phyloP scores from a whole-genome alignment of 2,113 vertebrate species.

The Oncorhynchus masou region DNA sequence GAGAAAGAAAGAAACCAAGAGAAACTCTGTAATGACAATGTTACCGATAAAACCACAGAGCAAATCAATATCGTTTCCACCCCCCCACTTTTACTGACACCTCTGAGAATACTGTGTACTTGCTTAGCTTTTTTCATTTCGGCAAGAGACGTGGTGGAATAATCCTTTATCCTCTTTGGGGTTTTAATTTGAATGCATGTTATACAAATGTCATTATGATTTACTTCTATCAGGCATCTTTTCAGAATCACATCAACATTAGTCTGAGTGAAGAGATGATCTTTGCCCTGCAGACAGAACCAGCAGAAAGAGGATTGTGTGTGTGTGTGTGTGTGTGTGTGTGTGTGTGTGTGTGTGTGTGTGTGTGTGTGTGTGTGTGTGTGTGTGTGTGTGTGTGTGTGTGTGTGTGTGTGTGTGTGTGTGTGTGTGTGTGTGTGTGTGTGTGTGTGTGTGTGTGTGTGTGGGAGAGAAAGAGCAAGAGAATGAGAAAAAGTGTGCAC shows the following conservation, averaged over 20 bases:
- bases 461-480: not conserved
- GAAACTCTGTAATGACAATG: too few species aligned
- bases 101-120: not conserved
- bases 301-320: not conserved
- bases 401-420: too few species aligned
- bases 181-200: not conserved
- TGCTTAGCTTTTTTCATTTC: not conserved
- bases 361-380: too few species aligned
- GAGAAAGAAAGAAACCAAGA: not conserved
- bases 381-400: too few species aligned
- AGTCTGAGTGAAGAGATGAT: not conserved
- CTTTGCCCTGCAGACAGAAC: not conserved
- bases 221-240: not conserved
- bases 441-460: slow-evolving; percentile 1
- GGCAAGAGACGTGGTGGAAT: not conserved
- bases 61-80: too few species aligned
- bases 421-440: too few species aligned
- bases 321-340: not conserved
- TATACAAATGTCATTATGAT: not conserved
- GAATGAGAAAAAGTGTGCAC: too few species aligned
- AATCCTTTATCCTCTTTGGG: not conserved
- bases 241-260: not conserved
- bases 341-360: too few species aligned
- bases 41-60: too few species aligned
- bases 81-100: not conserved